Base-by-base conservation (phyloP, 2,888 invertebrate species). In the Eurois occulta region DNA sequence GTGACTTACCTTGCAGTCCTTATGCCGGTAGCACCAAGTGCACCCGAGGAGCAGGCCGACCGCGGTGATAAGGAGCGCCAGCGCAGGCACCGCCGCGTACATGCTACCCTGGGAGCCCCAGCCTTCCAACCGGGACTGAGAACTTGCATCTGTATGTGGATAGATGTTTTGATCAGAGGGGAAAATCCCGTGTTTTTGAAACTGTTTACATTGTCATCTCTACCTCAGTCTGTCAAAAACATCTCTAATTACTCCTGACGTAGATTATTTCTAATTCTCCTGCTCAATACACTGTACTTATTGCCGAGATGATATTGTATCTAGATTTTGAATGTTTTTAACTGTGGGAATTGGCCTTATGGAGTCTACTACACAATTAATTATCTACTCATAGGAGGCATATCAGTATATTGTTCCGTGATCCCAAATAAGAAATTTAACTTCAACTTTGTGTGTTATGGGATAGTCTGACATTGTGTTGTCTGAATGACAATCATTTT, bases 1-100 rank as follows among this genome's bases (percentile, higher is more conserved):
- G 13, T 1, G 4, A 73, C 90, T 87, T 91, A 96, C 96, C 96
- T 96, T 96, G 93, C 96, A 95, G 89, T 95, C 96, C 87, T 96
- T 96, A 89, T 96, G 96, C 79, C 94, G 91, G 89, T 95, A 96
- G 88, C 97, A 97, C 96, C 97, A 97, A n/a, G 96, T 95, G 91
- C 97, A 97, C 48, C 97, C 97, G 75, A 96, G 92, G 71, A 97
- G 92, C 67, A 97, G 87, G 28, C 94, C 94, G n/a, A 95, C 92
- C 62, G 94, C 95, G 32, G 96, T 94, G 81, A 96, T 80, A 46
- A 96, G 91, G 90, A 96, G 92, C 92, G 94, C 95, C 94, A 97
- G 94, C 90, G 95, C 96, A 78, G 95, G 95, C 87, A 96, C 90
- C 73, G 91, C 93, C 46, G 94, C 93, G 73, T 95, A 95, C 79